Evolutionary conservation across 2,113 vertebrate species (phyloP), one percentile per base, ranked within the genome.

Genomic region (Pituophis catenifer): DNA sequence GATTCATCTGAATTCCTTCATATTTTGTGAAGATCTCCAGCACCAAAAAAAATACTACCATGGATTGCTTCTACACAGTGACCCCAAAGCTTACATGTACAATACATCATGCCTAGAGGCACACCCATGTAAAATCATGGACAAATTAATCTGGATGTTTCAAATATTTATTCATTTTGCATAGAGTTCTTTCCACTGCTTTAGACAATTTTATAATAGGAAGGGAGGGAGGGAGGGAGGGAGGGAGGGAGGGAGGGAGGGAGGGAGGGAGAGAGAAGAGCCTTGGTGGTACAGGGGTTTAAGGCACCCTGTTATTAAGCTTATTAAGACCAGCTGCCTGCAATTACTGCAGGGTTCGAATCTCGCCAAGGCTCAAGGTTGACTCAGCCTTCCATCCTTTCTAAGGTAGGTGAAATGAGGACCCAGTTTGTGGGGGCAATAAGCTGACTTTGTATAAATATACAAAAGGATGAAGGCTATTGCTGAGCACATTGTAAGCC

Each of bases 31-130:
- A 92, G 94, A 19, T 94, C 55, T 48, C 91, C 75, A n/a, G 3
- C 92, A 93, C 81, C 90, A 21, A 57, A 52, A 29, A 11, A 94
- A 96, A 97, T 92, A 54, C 10, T 89, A 96, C 65, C 90, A 23
- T 10, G 0, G 86, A 85, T 93, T 93, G 65, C 92, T 53, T 50
- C 38, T 29, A 91, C 81, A 33, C 44, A n/a, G 26, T 92, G 29
- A 33, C 87, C 55, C 13, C 13, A 70, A 88, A 57, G 57, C 19
- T 11, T 86, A n/a, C 85, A 52, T 33, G 5, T 15, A 87, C 52
- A 50, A 9, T 24, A 86, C 33, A n/a, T 54, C 50, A 33, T 87
- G 23, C 59, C 26, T 62, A 50, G 87, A 89, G 33, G 24, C 24
- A 29, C 21, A 50, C 2, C 0, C 3, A 50, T 75, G 10, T 23